phyloP scores from a whole-genome alignment of 2,888 invertebrate genomes.

The Aelia acuminata region DNA sequence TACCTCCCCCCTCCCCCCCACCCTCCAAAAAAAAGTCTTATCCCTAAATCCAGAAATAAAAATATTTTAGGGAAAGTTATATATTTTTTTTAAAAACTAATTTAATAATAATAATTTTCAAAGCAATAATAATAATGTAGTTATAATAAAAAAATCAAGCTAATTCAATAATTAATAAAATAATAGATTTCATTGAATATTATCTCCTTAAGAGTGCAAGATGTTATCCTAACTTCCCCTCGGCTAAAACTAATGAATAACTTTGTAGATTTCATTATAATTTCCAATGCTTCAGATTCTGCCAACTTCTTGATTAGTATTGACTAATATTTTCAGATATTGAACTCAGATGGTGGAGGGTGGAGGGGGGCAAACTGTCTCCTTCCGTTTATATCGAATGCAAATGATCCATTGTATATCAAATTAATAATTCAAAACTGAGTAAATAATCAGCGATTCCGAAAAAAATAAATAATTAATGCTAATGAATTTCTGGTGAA shows the following conservation, averaged over 20 bases:
- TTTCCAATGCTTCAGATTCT: constrained; percentile 31
- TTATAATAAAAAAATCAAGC: background rate
- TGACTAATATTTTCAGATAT: constrained; percentile 44
- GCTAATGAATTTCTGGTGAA: background rate
- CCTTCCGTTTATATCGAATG: background rate
- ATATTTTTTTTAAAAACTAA: no score
- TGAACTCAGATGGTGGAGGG: constrained; percentile 40
- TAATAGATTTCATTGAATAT: background rate
- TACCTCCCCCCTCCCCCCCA: no score
- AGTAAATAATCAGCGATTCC: background rate
- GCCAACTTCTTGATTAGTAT: constrained; percentile 44
- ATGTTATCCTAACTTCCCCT: background rate
- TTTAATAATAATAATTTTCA: no score
- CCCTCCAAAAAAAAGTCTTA: no score
- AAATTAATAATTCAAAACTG: background rate
- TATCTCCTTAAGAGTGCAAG: constrained; percentile 34
- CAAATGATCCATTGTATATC: background rate
- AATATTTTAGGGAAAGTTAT: no score
- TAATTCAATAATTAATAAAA: background rate
- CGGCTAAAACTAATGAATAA: constrained; percentile 35
- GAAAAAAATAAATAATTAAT: background rate
- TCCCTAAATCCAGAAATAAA: no score
- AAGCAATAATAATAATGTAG: no score
- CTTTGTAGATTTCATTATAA: constrained; percentile 47
- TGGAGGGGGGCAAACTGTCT: background rate